A percentile compares a stretch with the other conserved stretches of the same genome.
phyloP scores from a whole-genome alignment of 2,797 vertebrate species.

The Danio albolineatus region DNA sequence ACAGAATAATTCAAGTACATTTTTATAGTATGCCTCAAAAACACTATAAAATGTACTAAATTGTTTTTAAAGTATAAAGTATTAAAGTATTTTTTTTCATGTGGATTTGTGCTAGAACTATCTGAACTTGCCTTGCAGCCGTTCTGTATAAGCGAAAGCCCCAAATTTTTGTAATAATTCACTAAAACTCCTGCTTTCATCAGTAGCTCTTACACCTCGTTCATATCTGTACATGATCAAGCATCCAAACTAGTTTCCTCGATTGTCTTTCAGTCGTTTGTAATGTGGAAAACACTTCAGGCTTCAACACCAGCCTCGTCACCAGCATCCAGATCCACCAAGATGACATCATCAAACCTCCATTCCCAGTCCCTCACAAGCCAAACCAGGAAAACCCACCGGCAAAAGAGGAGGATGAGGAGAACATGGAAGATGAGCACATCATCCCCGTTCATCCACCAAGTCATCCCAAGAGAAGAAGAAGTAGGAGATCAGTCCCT shows the following conservation, averaged over 20 bases:
- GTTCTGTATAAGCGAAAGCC: too few relatives aligned
- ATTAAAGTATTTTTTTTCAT: too few relatives aligned
- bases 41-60: too few relatives aligned
- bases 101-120: too few relatives aligned
- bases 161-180: too few relatives aligned
- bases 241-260: neutral
- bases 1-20: too few relatives aligned
- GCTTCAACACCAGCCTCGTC: conserved; percentile 54
- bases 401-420: neutral
- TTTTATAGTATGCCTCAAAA: too few relatives aligned
- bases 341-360: neutral
- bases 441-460: conserved; percentile 18
- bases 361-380: neutral
- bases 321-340: neutral
- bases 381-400: neutral
- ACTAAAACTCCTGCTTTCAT: too few relatives aligned
- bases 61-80: too few relatives aligned
- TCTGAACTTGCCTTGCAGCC: too few relatives aligned
- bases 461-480: neutral
- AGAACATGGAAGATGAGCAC: conserved; percentile 20
- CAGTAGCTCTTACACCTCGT: neutral
- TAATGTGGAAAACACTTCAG: conserved; percentile 38
- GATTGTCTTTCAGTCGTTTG: conserved; percentile 52
- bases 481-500: neutral
- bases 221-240: neutral